Evolutionary conservation across 2,113 vertebrate genomes (phyloP).

Genomic region (Neopipo cinnamomea): DNA sequence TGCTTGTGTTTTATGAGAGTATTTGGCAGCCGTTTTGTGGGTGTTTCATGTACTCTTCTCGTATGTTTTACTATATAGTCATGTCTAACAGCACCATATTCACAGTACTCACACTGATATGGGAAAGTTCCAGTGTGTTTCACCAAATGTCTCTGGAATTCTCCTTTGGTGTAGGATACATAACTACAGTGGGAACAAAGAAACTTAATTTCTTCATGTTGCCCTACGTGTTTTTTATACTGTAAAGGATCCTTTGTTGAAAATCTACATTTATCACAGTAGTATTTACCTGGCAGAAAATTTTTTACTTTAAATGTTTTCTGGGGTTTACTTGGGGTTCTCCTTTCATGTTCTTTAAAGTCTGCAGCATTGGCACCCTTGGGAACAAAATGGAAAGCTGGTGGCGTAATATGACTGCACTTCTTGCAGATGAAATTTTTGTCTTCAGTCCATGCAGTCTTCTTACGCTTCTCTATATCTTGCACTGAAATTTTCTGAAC

Average conservation of each 20-base stretch:
- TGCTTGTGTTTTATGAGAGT: slow-evolving; percentile 18
- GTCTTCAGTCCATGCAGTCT: slow-evolving; percentile 44
- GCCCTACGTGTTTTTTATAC: slow-evolving; percentile 77
- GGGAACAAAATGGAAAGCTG: slow-evolving; percentile 49
- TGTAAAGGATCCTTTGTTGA: slow-evolving; percentile 81
- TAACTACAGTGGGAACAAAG: slow-evolving; percentile 83
- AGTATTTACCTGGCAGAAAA: slow-evolving; percentile 75
- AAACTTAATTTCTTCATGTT: slow-evolving; percentile 84
- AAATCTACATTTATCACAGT: slow-evolving; percentile 84
- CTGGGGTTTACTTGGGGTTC: neutral
- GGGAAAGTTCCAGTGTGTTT: slow-evolving; percentile 85
- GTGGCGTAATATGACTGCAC: slow-evolving; percentile 36
- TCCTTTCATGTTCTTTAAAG: slow-evolving; percentile 18
- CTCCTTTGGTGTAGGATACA: slow-evolving; percentile 85
- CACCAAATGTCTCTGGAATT: slow-evolving; percentile 87
- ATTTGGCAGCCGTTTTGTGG: slow-evolving; percentile 29
- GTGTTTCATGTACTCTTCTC: slow-evolving; percentile 80
- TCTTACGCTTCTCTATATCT: slow-evolving; percentile 44
- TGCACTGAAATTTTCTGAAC: slow-evolving; percentile 52
- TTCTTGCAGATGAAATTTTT: slow-evolving; percentile 64
- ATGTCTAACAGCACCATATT: slow-evolving; percentile 88
- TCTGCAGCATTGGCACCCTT: slow-evolving; percentile 9
- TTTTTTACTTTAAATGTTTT: slow-evolving; percentile 72
- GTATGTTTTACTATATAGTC: slow-evolving; percentile 92
- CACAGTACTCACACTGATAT: slow-evolving; percentile 86